Evolutionary conservation across 1,140 invertebrate species (phyloP).

Genomic region (Drosophila sucinea): DNA sequence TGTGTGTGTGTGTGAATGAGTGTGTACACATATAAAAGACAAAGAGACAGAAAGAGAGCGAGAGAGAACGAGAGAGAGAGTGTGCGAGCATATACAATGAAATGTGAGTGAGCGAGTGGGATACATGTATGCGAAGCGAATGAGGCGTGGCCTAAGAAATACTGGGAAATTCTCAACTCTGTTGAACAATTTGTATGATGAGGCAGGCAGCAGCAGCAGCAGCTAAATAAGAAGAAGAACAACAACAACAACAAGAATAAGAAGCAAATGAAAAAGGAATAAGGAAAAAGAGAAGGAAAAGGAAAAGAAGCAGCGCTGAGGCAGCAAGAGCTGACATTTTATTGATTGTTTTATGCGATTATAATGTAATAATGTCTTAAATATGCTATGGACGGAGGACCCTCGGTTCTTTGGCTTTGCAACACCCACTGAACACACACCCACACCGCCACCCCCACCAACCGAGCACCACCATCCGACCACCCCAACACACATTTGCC

Average conservation of each 20-base stretch:
- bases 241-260: constrained; percentile 15
- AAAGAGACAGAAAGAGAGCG: constrained; percentile 5
- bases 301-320: constrained; percentile 34
- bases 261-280: constrained; percentile 20
- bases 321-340: constrained; percentile 69
- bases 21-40: background rate
- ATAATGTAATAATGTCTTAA: constrained; percentile 82
- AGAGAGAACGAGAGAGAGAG: background rate
- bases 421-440: background rate
- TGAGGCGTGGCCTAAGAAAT: constrained; percentile 72
- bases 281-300: background rate
- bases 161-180: constrained; percentile 63
- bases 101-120: constrained; percentile 37
- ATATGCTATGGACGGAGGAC: constrained; percentile 55
- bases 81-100: constrained; percentile 8
- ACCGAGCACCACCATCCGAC: background rate
- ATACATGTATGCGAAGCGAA: background rate
- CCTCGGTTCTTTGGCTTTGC: background rate
- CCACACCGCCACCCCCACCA: background rate
- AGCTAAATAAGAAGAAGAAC: constrained; percentile 29
- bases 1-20: constrained; percentile 39
- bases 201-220: constrained; percentile 26
- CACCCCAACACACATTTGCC: background rate
- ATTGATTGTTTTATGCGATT: constrained; percentile 83
- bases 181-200: no score